Evolutionary conservation across 2,888 invertebrate species (phyloP).

Genomic region (Sympetrum striolatum): DNA sequence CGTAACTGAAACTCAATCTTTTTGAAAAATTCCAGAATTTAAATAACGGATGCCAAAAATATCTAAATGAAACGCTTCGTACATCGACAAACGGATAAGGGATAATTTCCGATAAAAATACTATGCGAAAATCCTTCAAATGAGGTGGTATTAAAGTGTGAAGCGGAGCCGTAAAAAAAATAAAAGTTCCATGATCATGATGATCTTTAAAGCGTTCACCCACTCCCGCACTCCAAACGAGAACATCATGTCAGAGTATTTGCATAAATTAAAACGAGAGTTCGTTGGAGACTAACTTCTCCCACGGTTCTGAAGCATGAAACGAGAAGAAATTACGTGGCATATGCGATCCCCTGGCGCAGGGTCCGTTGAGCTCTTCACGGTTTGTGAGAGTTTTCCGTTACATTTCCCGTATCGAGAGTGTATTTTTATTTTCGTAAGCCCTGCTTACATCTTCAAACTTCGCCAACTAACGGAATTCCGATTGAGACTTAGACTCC

Average conservation of each 20-base stretch:
- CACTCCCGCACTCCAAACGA: background rate
- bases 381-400: background rate
- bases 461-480: background rate
- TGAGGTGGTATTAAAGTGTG: no score
- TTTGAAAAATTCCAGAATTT: no score
- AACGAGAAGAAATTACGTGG: background rate
- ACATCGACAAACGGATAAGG: no score
- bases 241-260: background rate
- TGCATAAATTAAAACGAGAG: background rate
- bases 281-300: background rate
- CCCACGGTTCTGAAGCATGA: background rate
- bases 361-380: background rate
- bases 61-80: no score
- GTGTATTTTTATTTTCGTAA: background rate
- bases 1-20: no score
- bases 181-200: background rate
- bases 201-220: background rate
- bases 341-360: background rate
- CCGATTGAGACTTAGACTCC: background rate
- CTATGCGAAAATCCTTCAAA: no score
- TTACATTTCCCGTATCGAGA: background rate
- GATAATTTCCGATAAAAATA: no score
- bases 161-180: no score
- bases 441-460: background rate
- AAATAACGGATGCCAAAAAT: no score